Conservation (phyloP, 2,888 invertebrate genomes). For the Apocheima hispidaria region DNA sequence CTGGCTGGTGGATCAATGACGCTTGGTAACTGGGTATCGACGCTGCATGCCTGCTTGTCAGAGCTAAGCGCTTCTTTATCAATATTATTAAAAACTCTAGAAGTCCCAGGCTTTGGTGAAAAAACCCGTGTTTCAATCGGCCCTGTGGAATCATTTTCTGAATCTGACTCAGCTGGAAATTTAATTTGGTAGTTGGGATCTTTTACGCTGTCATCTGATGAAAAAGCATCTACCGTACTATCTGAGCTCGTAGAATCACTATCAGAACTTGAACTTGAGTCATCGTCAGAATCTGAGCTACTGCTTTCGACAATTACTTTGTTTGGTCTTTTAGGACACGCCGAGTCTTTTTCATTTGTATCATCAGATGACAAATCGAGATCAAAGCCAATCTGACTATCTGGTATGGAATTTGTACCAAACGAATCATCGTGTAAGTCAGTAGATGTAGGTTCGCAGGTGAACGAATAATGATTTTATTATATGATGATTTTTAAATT, state of each 20-base stretch:
- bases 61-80: too few relatives aligned
- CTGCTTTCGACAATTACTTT: background rate
- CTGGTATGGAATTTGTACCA: background rate
- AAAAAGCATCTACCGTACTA: constrained; percentile 4
- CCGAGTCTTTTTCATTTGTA: constrained; percentile 1
- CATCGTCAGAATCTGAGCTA: constrained; percentile 5
- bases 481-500: too few relatives aligned
- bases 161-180: too few relatives aligned
- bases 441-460: background rate
- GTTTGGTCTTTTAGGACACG: background rate
- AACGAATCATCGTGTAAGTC: background rate
- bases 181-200: background rate
- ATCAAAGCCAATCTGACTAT: background rate
- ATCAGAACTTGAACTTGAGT: constrained; percentile 1
- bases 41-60: too few relatives aligned
- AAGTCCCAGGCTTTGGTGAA: background rate
- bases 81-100: too few relatives aligned
- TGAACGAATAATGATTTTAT: background rate
- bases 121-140: background rate
- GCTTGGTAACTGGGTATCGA: too few relatives aligned
- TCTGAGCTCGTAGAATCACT: constrained; percentile 4
- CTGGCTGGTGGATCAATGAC: too few relatives aligned
- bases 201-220: constrained; percentile 2
- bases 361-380: background rate
- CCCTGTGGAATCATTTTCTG: background rate